Percentiles rank a stretch among this genome's conserved stretches.
Conservation (phyloP, 2,113 vertebrate species). For the Tylochromis polylepis region DNA sequence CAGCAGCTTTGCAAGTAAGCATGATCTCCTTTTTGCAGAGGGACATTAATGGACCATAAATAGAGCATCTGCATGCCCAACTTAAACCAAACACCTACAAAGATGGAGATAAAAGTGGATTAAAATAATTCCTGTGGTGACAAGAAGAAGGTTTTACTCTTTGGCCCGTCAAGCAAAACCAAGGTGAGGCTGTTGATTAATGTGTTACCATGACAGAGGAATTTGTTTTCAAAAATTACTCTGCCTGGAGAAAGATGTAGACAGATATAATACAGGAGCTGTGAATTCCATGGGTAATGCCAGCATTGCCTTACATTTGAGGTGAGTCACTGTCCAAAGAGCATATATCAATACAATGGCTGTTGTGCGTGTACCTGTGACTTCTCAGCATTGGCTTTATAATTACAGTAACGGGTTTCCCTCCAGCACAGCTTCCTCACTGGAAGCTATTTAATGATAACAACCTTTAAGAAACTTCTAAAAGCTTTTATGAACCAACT, state of each 20-base stretch:
- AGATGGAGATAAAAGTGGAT: fast-evolving
- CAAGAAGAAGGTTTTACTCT: background rate
- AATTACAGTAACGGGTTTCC: background rate
- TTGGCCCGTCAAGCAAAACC: background rate
- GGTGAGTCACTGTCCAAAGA: background rate
- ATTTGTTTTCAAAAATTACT: background rate
- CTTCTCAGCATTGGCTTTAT: background rate
- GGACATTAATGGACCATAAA: background rate
- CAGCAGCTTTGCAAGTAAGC: background rate
- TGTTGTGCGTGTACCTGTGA: background rate
- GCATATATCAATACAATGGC: fast-evolving
- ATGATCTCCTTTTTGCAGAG: background rate
- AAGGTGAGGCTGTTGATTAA: background rate
- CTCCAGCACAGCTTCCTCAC: background rate
- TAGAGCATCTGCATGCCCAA: background rate
- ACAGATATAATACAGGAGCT: background rate
- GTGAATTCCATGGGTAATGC: background rate
- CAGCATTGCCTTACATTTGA: background rate
- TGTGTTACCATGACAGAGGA: too few relatives aligned
- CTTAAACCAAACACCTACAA: background rate
- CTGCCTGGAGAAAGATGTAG: fast-evolving
- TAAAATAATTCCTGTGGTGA: background rate
- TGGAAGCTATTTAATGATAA: too few relatives aligned
- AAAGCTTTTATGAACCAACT: background rate
- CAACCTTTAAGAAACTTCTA: background rate